Conservation (phyloP, 2,888 invertebrate species). For the Archaeoteleia sp. region DNA sequence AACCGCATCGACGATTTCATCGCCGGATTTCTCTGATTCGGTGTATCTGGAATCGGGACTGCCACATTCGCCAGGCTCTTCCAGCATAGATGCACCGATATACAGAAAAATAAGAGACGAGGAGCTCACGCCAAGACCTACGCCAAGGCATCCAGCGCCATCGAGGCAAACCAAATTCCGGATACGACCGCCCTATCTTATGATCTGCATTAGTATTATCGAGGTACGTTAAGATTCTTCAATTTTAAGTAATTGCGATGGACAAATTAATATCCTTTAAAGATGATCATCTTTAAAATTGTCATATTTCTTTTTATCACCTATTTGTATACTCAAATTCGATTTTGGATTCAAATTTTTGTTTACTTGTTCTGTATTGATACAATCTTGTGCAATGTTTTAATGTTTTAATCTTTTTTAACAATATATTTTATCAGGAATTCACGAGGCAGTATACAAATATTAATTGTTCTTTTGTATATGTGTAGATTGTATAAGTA, state of each 20-base stretch:
- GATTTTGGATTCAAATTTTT: no score
- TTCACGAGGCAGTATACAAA: no score
- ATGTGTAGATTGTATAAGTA: no score
- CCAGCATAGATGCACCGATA: constrained; percentile 59
- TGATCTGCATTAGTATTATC: constrained; percentile 72
- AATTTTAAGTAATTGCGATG: not conserved
- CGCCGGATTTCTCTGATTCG: constrained; percentile 65
- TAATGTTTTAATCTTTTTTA: no score
- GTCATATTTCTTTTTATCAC: no score
- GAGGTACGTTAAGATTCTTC: constrained; percentile 60
- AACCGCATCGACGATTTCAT: constrained; percentile 69
- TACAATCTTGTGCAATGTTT: no score
- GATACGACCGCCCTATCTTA: constrained; percentile 72
- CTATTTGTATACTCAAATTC: no score
- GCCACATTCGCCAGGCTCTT: constrained; percentile 62
- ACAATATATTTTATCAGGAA: no score
- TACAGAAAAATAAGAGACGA: constrained; percentile 64
- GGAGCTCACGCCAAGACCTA: constrained; percentile 64
- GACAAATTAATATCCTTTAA: no score
- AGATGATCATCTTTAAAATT: no score
- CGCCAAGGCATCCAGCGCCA: constrained; percentile 60
- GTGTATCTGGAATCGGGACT: constrained; percentile 63
- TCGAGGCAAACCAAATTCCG: constrained; percentile 69
- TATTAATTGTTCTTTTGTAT: no score
- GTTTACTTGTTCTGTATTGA: no score